Evolutionary conservation across 2,113 vertebrate species (phyloP).

Genomic region (Lipotes vexillifer): DNA sequence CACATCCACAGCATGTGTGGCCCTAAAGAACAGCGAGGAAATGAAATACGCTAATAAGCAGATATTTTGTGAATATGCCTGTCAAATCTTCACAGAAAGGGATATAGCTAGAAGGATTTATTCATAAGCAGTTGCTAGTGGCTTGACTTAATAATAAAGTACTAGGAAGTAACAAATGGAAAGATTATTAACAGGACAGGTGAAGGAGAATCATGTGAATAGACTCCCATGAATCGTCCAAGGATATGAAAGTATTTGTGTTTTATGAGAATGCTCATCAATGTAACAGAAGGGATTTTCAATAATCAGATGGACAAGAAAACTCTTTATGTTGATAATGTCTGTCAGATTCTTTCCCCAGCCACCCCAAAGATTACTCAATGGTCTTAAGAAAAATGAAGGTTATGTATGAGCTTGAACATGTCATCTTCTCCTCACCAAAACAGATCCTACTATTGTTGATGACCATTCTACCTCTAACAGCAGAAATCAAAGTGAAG

Average conservation of each 20-base stretch:
- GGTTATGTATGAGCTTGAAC: background rate
- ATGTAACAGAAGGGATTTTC: background rate
- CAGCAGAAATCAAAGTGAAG: background rate
- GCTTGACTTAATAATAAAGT: background rate
- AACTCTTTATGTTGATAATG: background rate
- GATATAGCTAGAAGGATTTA: background rate
- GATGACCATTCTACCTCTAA: background rate
- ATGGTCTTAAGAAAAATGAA: background rate
- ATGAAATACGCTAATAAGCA: background rate
- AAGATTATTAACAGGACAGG: background rate
- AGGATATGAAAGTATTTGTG: fast-evolving
- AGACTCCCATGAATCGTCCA: background rate
- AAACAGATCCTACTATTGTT: background rate
- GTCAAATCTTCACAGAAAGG: background rate
- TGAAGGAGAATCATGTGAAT: background rate
- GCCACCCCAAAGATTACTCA: background rate
- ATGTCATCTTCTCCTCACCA: background rate
- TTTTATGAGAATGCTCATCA: background rate
- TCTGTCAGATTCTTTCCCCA: background rate
- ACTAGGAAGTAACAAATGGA: background rate
- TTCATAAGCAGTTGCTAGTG: background rate
- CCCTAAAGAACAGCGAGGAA: background rate
- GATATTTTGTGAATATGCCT: background rate
- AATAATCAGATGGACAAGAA: background rate
- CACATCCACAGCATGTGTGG: background rate